Base-by-base conservation (phyloP, 2,113 vertebrate genomes). In the Myxocyprinus asiaticus region DNA sequence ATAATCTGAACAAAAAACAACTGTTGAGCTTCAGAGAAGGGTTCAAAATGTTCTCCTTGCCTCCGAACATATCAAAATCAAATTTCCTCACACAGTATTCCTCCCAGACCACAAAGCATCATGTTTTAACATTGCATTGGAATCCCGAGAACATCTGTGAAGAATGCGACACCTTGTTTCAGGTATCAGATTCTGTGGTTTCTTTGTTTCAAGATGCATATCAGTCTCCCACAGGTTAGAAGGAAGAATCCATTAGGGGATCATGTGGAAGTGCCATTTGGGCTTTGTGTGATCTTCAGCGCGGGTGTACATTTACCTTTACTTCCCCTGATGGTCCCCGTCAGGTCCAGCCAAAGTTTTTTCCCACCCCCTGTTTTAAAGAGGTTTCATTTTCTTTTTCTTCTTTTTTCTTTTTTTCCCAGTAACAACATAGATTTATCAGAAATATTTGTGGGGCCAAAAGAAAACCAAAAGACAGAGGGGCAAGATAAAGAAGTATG, bases 191-290 rank as follows among this genome's bases (percentile, higher is more conserved):
- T 85, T 87, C 75, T 48, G 65, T 33, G 65, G 61, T 48, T 77
- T 55, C 51, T 67, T 55, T 79, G 69, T 68, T 71, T 15, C 59
- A 51, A 45, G 53, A 14, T 61, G 45, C 14, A 45, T 72, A 76
- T 79, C 79, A 74, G 78, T 69, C 70, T 58, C 47, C 66, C 9
- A 48, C 77, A 76, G 80, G 63, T 65, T 84, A 78, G 80, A 70
- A 77, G 50, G 84, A 78, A 79, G 79, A 77, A 67, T 80, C 76
- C 69, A 76, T 84, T 83, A 79, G 65, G 85, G 70, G 81, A 79
- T 83, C 58, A 76, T 53, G 64, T 11, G 79, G 81, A 76, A 78
- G 78, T 81, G 79, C 58, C 50, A 45, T 65, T 71, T 59, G 43
- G 81, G 51, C 70, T 78, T 80, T 66, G 71, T 73, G 67, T 79